Conservation (phyloP, 2,797 vertebrate genomes). For the Fistularia commersonii region DNA sequence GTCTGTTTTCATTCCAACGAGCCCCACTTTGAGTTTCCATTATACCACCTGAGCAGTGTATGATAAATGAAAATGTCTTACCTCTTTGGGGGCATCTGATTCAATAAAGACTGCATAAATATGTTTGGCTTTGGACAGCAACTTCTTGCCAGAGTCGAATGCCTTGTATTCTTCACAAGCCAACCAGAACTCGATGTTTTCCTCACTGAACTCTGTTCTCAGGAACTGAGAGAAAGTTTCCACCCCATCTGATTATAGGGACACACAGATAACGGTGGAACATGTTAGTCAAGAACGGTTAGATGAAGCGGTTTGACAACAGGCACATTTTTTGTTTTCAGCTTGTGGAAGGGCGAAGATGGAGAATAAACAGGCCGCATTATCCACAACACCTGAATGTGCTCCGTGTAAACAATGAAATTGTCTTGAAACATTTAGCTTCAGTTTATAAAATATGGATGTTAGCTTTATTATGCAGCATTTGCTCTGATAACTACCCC, state of each 20-base stretch:
- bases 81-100: conserved; percentile 90
- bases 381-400: conserved; percentile 4
- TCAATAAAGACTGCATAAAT: conserved; percentile 88
- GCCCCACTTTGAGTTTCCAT: too few species aligned
- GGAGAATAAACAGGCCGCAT: neutral
- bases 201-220: conserved; percentile 93
- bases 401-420: conserved; percentile 1
- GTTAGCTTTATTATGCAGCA: neutral
- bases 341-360: neutral
- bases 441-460: neutral
- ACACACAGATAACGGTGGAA: conserved; percentile 6
- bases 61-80: conserved; percentile 56
- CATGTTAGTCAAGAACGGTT: neutral
- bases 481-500: neutral
- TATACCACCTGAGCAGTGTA: neutral
- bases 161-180: conserved; percentile 93
- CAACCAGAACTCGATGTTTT: conserved; percentile 97
- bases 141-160: conserved; percentile 77
- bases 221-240: conserved; percentile 87
- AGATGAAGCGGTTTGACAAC: neutral
- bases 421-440: neutral
- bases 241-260: conserved; percentile 76
- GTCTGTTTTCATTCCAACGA: too few species aligned
- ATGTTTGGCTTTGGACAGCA: conserved; percentile 82
- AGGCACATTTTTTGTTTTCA: neutral